A percentile compares a stretch with the other conserved stretches of the same genome.
These are phyloP conservation scores for Diabrotica undecimpunctata DNA, from an alignment of 1,140 invertebrate genomes.

Conservation along the genomic window DNA sequence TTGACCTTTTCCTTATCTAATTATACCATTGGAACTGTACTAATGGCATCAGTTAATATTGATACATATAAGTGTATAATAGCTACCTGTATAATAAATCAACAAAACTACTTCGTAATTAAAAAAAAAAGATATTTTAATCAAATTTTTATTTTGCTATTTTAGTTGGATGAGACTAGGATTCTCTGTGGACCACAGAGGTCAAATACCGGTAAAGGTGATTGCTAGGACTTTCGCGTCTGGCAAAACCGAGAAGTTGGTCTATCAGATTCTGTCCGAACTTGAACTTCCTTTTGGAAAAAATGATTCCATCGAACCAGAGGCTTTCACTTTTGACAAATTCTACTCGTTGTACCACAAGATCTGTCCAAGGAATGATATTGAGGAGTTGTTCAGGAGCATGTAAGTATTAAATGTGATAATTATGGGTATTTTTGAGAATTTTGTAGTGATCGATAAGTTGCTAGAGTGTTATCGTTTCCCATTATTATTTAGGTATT, in stretches of 20 bases:
- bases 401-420: constrained; percentile 70
- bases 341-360: constrained; percentile 98
- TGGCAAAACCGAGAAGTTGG: constrained; percentile 95
- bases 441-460: too few species aligned
- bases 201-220: constrained; percentile 95
- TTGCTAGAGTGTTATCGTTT: too few species aligned
- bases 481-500: too few species aligned
- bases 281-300: constrained; percentile 93
- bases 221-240: constrained; percentile 97
- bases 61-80: too few species aligned
- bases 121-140: too few species aligned
- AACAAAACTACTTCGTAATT: too few species aligned
- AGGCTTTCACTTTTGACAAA: constrained; percentile 97
- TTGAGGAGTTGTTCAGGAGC: constrained; percentile 95
- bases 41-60: too few species aligned
- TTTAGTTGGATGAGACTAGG: constrained; percentile 96
- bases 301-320: constrained; percentile 92
- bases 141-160: constrained; percentile 19
- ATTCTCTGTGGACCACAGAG: constrained; percentile 87
- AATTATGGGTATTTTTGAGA: too few species aligned
- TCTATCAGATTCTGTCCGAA: constrained; percentile 94
- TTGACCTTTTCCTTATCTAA: too few species aligned
- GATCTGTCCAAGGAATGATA: constrained; percentile 98
- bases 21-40: too few species aligned
- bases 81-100: too few species aligned